Evolutionary conservation across 1,140 invertebrate species (phyloP), one percentile per base, ranked within the genome.

Genomic region (Acromyrmex charruanus): DNA sequence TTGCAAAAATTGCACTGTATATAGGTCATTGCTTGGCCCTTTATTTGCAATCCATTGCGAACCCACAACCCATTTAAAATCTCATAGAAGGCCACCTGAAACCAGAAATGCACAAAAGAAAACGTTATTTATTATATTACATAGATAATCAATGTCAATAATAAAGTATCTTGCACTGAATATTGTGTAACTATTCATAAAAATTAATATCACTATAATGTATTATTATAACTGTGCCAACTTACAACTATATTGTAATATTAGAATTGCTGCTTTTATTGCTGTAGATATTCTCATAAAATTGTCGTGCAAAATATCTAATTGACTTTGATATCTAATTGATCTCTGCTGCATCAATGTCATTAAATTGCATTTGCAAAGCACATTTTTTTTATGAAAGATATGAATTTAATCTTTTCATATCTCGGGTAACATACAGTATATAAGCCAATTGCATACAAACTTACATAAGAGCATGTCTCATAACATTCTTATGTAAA

Each of bases 1-100:
- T 99, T 99, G 95, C 98, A 99, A 95, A 99, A 99, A 95, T 99
- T 99, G 85, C 98, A 99, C 94, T 99, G 99, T 89, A 99, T 98
- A 93, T 99, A 99, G 25, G 99, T 99, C 98, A 99, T 99, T 6
- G 99, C 99, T 95, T 99, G 99, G 16, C 99, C 99, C 95, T 99
- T 99, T 89, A 99, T 99, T 96, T 99, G 99, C 1, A 99, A 96
- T 0, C 99, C 99, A 95, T 99, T 99, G 75, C 99, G 96, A 39
- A 99, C 98, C 99, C 99, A 99, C 91, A 99, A 96, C 16, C 98
- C 98, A 90, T 97, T 97, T 68, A 99, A 96, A 90, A 99, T 99
- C 96, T 99, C 99, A 94, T 99, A 98, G 95, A 99, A 99, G 0
- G 98, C 97, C 80, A 98, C 98, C 98, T 99, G 95, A 59, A 96